Conservation (phyloP, 2,888 invertebrate species). For the Eulithis testata region DNA sequence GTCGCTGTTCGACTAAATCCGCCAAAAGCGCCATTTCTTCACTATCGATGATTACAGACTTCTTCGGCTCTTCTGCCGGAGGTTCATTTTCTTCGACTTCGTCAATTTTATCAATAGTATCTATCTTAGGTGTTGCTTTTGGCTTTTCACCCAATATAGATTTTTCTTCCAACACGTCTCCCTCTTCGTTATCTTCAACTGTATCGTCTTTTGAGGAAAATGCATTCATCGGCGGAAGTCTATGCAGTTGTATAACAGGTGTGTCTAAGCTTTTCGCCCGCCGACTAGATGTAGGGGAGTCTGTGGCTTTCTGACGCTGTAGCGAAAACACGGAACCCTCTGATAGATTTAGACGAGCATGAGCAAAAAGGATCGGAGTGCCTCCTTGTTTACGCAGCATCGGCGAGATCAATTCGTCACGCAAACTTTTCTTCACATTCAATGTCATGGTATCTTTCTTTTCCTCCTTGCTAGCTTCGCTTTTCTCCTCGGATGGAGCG, state of each 20-base stretch:
- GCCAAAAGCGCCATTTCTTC: constrained; percentile 84
- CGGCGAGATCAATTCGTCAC: constrained; percentile 89
- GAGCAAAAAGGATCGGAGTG: constrained; percentile 91
- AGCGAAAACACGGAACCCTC: constrained; percentile 93
- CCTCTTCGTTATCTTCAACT: constrained; percentile 90
- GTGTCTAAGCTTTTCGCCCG: constrained; percentile 94
- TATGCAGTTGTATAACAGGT: constrained; percentile 91
- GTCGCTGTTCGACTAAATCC: constrained; percentile 79
- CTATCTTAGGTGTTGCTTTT: constrained; percentile 60
- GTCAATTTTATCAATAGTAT: constrained; percentile 72
- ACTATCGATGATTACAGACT: constrained; percentile 82
- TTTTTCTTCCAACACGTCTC: constrained; percentile 86
- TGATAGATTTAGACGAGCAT: constrained; percentile 91
- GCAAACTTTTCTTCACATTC: constrained; percentile 81
- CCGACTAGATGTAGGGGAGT: constrained; percentile 89
- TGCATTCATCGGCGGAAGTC: constrained; percentile 92
- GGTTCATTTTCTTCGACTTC: constrained; percentile 82
- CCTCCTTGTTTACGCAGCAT: constrained; percentile 89
- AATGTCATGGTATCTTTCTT: constrained; percentile 63
- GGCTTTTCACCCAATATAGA: constrained; percentile 74
- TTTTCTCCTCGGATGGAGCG: constrained; percentile 66
- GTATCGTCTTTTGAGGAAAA: constrained; percentile 96
- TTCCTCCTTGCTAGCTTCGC: constrained; percentile 56
- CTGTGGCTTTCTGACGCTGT: constrained; percentile 90
- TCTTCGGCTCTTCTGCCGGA: constrained; percentile 56